Evolutionary conservation across 2,797 vertebrate species (phyloP), one percentile per base, ranked within the genome.

Genomic region (Nasua narica): DNA sequence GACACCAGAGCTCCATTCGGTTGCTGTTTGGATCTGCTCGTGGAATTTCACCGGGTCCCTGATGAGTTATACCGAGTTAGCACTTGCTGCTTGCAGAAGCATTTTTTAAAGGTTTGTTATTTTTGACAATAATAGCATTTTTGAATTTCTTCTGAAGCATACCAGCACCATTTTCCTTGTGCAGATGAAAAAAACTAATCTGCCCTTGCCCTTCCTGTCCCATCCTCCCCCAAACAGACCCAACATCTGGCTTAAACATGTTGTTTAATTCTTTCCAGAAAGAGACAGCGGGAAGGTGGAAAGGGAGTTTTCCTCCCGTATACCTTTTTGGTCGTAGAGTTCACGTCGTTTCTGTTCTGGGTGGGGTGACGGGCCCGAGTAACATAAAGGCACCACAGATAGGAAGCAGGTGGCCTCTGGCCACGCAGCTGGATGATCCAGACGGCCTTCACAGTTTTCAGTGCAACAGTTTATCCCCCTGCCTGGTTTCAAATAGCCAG

Each of bases 361-460:
- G 96, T 86, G 96, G 94, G 96, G 94, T 74, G 2, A 85, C 46
- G 27, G 18, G 85, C 81, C 81, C 43, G 65, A 96, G 52, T 60
- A 96, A 97, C 40, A 12, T 97, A 95, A 69, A 96, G 79, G 84
- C 16, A 21, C 90, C 92, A 84, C 40, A 54, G 84, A 85, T 97
- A 92, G 90, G 98, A 98, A 95, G 90, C 1, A 14, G 0, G 88
- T 98, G 98, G 97, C 97, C 0, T 0, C 1, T 54, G 72, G 98
- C 98, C 98, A 97, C 84, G 93, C 97, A 98, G 97, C 98, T 98
- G 98, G 97, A 79, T 98, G 96, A 97, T 86, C 97, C 90, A 97
- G 96, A 97, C 92, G 27, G 96, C 97, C 97, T 87, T 93, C 40
- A 8, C 13, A 95, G 95, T 96, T 98, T 96, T 96, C 70, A 83